Base-by-base conservation (phyloP, 2,888 invertebrate species). In the Lithophane ornitopus region DNA sequence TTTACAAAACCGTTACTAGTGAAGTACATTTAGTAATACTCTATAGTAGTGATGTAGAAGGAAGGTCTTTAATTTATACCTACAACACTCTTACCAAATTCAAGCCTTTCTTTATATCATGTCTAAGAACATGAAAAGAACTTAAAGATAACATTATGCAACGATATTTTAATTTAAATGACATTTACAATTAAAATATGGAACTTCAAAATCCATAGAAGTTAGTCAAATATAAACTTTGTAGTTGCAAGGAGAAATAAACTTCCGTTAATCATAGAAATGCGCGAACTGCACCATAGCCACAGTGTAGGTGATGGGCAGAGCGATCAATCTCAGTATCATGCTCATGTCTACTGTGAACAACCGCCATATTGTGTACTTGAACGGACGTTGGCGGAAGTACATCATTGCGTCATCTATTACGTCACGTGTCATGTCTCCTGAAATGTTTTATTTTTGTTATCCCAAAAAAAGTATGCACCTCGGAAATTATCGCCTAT, bases 231-330 rank as follows among this genome's bases (percentile, higher is more conserved):
- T 26, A 16, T 16, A 39, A 63, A 19, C 19, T 19, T 44, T 63
- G 6, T 63, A 44, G 11, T 44, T 16, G 16, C 11, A 52, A 39
- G 8, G 12, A 9, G 4, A 28, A 22, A 14, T 8, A 41, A 54
- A 16, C 49, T 14, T 12, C 14, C 3, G 3, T 65, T 61, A 77
- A 49, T 74, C 56, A 39, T 8, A 74, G 7, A 67, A 74, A 81
- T 74, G 81, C 3, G 74, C 19, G 7, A 78, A 78, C 34, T 78
- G 78, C 6, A 78, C 39, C 80, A 78, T 61, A 6, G 80, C 73
- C 3, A 78, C 58, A 1, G n/a, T 14, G 19, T 66, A 72, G 8
- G 52, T 80, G 2, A 49, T 62, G n/a, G 80, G 3, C n/a, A 78
- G 44, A 41, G 19, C 3, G 12, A 80, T 22, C 26, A 72, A 3